Evolutionary conservation across 2,797 vertebrate genomes (phyloP).

Genomic region (Hafferia zeledoni): DNA sequence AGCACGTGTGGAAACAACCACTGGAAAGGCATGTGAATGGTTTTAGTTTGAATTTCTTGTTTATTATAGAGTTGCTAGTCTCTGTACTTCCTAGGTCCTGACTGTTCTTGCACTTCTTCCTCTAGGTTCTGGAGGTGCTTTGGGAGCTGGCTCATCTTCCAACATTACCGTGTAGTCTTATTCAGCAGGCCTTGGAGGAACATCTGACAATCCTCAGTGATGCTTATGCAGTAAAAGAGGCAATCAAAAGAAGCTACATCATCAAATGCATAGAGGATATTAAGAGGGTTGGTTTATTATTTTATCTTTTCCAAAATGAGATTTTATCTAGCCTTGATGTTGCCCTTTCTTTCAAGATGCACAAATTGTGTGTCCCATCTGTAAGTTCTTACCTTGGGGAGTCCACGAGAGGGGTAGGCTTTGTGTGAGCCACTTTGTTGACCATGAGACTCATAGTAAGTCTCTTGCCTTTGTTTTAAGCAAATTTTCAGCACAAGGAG

Average conservation of each 20-base stretch:
- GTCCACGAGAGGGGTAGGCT: conserved; percentile 47
- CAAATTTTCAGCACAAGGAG: conserved; percentile 78
- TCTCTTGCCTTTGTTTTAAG: conserved; percentile 74
- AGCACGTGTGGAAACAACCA: conserved; percentile 93
- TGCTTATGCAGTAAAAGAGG: conserved; percentile 96
- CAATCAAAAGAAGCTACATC: conserved; percentile 94
- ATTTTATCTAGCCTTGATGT: neutral
- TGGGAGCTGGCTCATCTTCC: conserved; percentile 98
- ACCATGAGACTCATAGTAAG: conserved; percentile 64
- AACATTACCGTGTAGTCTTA: conserved; percentile 89
- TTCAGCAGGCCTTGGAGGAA: conserved; percentile 96
- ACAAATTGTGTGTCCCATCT: conserved; percentile 27
- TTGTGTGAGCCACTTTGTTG: conserved; percentile 59
- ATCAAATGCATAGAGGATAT: conserved; percentile 99
- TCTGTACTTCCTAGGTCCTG: neutral
- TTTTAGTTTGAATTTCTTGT: neutral
- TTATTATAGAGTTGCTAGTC: neutral
- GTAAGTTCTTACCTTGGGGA: conserved; percentile 64
- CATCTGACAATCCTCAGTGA: conserved; percentile 97
- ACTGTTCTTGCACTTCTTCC: neutral
- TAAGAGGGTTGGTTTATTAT: conserved; percentile 88
- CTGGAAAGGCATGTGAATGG: conserved; percentile 86
- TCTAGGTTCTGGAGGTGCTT: conserved; percentile 94
- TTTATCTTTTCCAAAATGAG: conserved; percentile 8
- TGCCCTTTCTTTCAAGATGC: conserved; percentile 46